These are phyloP conservation scores for Eupeodes luniger DNA, from an alignment of 2,888 invertebrate species.

Conservation along the genomic window DNA sequence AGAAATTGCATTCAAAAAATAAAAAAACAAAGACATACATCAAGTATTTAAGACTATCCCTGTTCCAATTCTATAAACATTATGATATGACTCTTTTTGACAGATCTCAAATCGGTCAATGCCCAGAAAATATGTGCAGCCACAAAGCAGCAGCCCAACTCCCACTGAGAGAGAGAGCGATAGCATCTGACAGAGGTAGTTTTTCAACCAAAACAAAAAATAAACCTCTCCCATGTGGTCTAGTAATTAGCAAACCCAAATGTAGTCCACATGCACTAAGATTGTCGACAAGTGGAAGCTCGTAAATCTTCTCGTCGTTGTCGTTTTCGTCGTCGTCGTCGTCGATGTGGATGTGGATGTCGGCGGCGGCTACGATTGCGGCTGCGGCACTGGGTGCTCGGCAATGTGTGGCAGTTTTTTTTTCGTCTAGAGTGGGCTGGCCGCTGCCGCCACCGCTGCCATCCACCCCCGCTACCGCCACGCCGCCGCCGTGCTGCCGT, in stretches of 20 bases:
- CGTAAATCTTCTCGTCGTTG: constrained; percentile 66
- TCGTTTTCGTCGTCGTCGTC: not conserved
- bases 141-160: constrained; percentile 18
- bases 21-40: constrained; percentile 39
- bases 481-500: not conserved
- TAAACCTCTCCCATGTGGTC: constrained; percentile 68
- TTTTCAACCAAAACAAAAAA: constrained; percentile 37
- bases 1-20: constrained; percentile 15
- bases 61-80: constrained; percentile 7
- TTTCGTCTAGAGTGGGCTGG: constrained; percentile 1
- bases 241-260: constrained; percentile 70
- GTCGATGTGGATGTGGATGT: not conserved
- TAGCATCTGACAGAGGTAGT: constrained; percentile 58
- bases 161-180: constrained; percentile 55
- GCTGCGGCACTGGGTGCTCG: constrained; percentile 2
- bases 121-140: constrained; percentile 11
- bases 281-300: constrained; percentile 68
- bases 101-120: constrained; percentile 31
- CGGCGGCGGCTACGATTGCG: not conserved
- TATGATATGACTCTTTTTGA: constrained; percentile 34
- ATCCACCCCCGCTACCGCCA: constrained; percentile 27
- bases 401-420: constrained; percentile 4
- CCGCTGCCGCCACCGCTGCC: not conserved
- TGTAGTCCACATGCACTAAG: constrained; percentile 64
- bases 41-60: constrained; percentile 35